Evolutionary conservation across 2,888 invertebrate species (phyloP), one percentile per base, ranked within the genome.

Genomic region (Isoperla grammatica): DNA sequence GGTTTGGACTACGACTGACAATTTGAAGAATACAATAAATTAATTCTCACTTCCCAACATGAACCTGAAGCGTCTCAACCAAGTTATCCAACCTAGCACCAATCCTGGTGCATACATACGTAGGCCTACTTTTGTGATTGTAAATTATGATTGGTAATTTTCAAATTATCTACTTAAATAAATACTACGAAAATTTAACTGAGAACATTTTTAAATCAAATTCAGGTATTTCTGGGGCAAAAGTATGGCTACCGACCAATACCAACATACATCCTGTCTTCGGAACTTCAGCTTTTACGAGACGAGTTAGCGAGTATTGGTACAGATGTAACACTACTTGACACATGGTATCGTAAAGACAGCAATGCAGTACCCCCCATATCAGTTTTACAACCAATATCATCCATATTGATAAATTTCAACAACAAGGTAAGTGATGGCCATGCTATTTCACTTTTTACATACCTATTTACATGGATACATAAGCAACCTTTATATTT

Each of bases 201-300:
- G n/a, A n/a, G n/a, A n/a, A n/a, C 29, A 29, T 29, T 29, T 29
- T 29, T 29, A 29, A 29, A 6, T 4, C 8, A 29, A 4, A 56
- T 65, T 13, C 65, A 88, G 88, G 87, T 95, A 54, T 97, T 98
- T 71, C 78, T 97, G 17, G 97, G 97, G 0, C 97, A 98, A 77
- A 98, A 98, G 75, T 98, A 98, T 75, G 98, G 98, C 17, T 98
- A 98, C 75, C 85, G 98, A 12, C 97, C 98, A 0, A 93, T 98
- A 66, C 98, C 97, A 0, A 95, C 96, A 0, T 93, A 95, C 72
- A 94, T 98, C 60, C 77, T 94, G 1, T 95, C 94, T 23, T 90
- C 90, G 0, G 95, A 98, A 71, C 80, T 97, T 55, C 90, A 90
- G 70, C 76, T 93, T 80, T 77, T 98, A 13, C 80, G 93, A 53